These are phyloP conservation scores for Phyllostomus hastatus DNA, from an alignment of 2,113 vertebrate genomes.

Conservation along the genomic window DNA sequence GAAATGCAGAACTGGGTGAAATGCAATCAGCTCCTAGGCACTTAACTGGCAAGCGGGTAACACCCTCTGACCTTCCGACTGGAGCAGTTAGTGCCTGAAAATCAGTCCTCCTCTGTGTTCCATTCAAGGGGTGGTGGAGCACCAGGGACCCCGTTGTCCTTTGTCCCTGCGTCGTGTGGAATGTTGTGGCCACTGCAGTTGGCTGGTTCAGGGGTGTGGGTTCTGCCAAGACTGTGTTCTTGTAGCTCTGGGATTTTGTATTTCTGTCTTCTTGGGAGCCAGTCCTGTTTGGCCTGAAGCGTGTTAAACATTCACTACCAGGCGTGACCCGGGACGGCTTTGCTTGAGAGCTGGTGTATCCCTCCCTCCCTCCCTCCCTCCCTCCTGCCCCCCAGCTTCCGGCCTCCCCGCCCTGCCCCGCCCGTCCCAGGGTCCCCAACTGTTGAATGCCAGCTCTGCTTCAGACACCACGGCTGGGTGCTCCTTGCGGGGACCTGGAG, in stretches of 20 bases:
- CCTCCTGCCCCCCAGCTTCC: background rate
- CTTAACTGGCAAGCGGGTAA: background rate
- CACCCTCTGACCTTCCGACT: background rate
- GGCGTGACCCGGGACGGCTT: background rate
- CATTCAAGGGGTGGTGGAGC: background rate
- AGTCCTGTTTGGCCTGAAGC: background rate
- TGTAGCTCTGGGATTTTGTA: background rate
- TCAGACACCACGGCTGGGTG: background rate
- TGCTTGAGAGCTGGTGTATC: background rate
- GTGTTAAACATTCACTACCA: background rate
- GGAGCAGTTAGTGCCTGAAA: background rate
- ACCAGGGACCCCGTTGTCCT: background rate
- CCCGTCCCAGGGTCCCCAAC: no score
- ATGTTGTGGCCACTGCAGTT: rapidly evolving
- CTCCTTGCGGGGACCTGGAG: background rate
- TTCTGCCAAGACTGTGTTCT: background rate
- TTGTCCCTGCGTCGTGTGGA: background rate
- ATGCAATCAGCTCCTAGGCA: background rate
- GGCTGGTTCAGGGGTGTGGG: rapidly evolving
- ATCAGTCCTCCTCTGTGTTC: background rate
- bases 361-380: background rate
- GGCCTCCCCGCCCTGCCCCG: no score
- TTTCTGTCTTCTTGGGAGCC: background rate
- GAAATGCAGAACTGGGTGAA: background rate
- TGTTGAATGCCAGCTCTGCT: background rate